phyloP scores from a whole-genome alignment of 2,113 vertebrate genomes.

The Oryctolagus cuniculus region mOryCun1.1 NC_091433.1:101236001-101236500 shows the following conservation, averaged over 20 bases:
- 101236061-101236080: neutral
- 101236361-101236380: neutral
- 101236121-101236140: neutral
- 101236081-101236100: neutral
- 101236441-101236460: neutral
- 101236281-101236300: neutral
- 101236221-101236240: too few species aligned
- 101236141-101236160: neutral
- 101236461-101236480: neutral
- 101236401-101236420: neutral
- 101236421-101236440: neutral
- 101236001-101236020: neutral
- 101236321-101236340: neutral
- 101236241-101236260: neutral
- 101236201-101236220: neutral
- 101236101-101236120: neutral
- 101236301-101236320: neutral
- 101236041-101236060: neutral
- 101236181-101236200: neutral
- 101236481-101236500: neutral
- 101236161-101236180: neutral
- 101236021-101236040: neutral
- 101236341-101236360: neutral
- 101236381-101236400: neutral
- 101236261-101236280: neutral